Conservation (phyloP, 2,113 vertebrate genomes). For the Paratilapia polleni region DNA sequence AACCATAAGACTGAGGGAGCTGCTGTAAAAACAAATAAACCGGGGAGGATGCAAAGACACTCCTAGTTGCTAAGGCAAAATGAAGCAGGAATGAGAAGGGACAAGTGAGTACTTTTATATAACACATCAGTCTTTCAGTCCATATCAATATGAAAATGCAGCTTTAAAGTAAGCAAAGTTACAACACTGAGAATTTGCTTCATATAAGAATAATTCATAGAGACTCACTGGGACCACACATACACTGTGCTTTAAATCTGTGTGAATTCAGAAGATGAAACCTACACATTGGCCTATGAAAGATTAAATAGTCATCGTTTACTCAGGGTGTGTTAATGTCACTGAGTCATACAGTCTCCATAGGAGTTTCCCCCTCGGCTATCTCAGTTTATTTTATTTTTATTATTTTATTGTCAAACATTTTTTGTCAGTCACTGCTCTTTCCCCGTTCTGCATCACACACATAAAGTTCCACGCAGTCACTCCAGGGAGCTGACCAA, state of each 20-base stretch:
- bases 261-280: background rate
- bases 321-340: constrained; percentile 32
- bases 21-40: background rate
- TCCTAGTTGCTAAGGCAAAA: background rate
- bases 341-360: constrained; percentile 33
- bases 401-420: constrained; percentile 7
- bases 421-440: constrained; percentile 6
- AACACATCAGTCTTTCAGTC: background rate
- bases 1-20: background rate
- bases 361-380: background rate
- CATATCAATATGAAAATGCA: background rate
- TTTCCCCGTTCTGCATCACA: constrained; percentile 1
- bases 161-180: too few relatives aligned
- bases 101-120: background rate
- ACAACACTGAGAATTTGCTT: too few relatives aligned
- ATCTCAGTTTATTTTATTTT: background rate
- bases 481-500: constrained; percentile 9
- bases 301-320: constrained; percentile 36
- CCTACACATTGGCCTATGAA: background rate
- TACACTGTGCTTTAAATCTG: background rate
- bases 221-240: background rate
- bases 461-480: background rate
- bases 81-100: background rate
- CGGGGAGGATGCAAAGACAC: background rate
- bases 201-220: too few relatives aligned